Base-by-base conservation (phyloP, 1,140 invertebrate genomes). In the Magallana ariakensis region DNA sequence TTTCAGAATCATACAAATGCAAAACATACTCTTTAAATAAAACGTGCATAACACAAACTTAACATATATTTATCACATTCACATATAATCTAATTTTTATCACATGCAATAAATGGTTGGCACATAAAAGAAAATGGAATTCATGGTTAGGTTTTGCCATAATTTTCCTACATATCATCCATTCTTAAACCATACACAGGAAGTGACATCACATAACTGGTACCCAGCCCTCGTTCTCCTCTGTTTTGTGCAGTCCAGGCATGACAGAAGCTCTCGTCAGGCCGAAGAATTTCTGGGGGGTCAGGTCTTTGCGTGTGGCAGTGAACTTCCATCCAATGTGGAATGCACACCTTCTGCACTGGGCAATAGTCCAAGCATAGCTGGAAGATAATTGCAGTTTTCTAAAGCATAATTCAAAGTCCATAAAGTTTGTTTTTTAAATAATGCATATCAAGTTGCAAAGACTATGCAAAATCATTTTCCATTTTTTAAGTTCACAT, bases 291-390 rank as follows among this genome's bases (percentile, higher is more conserved):
- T 95, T 95, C 70, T 95, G 94, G 4, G 97, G 97, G 85, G 95
- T 95, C 66, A 97, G 93, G 87, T 96, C 95, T 66, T 94, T 95
- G 15, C 95, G 93, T 0, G 94, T 95, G 0, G 96, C 96, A 22
- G 96, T 96, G 92, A 97, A 98, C 90, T 96, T 96, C 97, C 97
- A 98, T 0, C 97, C 97, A 86, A 97, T 95, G 91, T 98, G 97
- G 75, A 93, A 94, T 22, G 94, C 91, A 93, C 97, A 98, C 15
- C 93, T 90, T 85, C 94, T 93, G 90, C 97, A 98, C 81, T 96
- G 94, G 10, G 96, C 96, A 84, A 97, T 97, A 55, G 96, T 97
- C 97, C 97, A 98, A 16, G 96, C 96, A 94, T 97, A 97, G 54
- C 97, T 97, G 90, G 54, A 95, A 93, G 83, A 46, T 46, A 46